These are phyloP conservation scores for Tenualosa ilisha DNA, from an alignment of 2,797 vertebrate species.

Conservation along the genomic window DNA sequence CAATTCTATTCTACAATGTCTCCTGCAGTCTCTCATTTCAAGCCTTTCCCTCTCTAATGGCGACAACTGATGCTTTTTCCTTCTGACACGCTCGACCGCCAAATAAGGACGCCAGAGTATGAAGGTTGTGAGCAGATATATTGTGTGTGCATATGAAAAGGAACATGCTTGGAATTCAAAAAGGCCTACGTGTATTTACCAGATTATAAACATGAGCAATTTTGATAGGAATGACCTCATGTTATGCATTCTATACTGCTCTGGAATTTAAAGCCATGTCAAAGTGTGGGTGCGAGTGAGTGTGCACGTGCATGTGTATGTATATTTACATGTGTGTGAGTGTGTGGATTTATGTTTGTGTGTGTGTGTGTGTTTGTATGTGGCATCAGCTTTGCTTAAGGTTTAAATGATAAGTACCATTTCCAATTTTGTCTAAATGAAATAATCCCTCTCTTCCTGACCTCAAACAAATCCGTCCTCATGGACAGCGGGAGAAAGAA, in stretches of 20 bases:
- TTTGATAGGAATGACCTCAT: not conserved
- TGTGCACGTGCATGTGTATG: not conserved
- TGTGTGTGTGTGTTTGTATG: not conserved
- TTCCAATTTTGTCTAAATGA: constrained; percentile 28
- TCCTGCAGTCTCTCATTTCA: not conserved
- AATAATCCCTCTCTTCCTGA: constrained; percentile 27
- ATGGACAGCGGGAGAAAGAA: constrained; percentile 9
- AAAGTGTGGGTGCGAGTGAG: not conserved
- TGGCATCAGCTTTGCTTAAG: constrained; percentile 17
- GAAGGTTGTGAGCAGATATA: not conserved
- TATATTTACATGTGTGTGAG: not conserved
- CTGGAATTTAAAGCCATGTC: not conserved
- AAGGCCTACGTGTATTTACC: not conserved
- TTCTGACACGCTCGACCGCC: not conserved
- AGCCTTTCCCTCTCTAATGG: not conserved
- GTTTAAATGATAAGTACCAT: constrained; percentile 25
- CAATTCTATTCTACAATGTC: not conserved
- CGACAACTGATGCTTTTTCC: not conserved
- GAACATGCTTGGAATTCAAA: not conserved
- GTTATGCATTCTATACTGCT: not conserved
- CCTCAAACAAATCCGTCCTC: constrained; percentile 27
- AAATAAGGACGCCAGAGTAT: not conserved
- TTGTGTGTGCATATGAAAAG: not conserved
- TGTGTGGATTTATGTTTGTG: not conserved
- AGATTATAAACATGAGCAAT: constrained; percentile 1